Base-by-base conservation (phyloP, 2,113 vertebrate genomes). In the Echinops telfairi region DNA sequence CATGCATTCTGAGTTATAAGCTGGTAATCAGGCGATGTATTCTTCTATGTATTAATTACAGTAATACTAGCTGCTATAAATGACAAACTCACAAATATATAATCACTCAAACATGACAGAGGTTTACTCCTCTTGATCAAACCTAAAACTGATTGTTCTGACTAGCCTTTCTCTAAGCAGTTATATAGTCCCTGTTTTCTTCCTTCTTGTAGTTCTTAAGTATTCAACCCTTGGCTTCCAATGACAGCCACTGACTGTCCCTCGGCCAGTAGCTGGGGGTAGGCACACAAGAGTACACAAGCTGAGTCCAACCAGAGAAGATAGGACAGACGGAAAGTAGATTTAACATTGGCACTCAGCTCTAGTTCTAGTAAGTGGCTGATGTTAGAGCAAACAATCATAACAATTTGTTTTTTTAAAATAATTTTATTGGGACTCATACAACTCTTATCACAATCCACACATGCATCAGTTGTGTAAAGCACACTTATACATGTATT, bases 51-150 rank as follows among this genome's bases (percentile, higher is more conserved):
- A 9, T 76, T 40, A 60, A 36, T 82, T 88, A 82, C 2, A 60
- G 33, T 47, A 83, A 68, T 7, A 6, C 8, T 73, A 66, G 19
- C 47, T 87, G 40, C 16, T 66, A 0, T 53, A 80, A 79, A 81
- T 90, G 64, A 86, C 71, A 91, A 94, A 57, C 23, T 68, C 12
- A 38, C 31, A 89, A 23, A 68, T 25, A 57, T 33, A 66, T 29
- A 88, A 84, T 73, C 53, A 38, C 17, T 88, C 22, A 86, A 38
- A 78, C 8, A 19, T 78, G 25, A 14, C 33, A 40, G 68, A 82
- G 38, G 38, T 19, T 36, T 31, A 68, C 60, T 71, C 64, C 25
- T 71, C 25, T 8, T 82, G 88, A 57, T 11, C 53, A 62, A 53
- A 3, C 19, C 53, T 92, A 77, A 83, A 33, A 33, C 3, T 47